These are phyloP conservation scores for Heliconius eleuchia DNA, from an alignment of 1,140 invertebrate genomes.

Conservation along the genomic window DNA sequence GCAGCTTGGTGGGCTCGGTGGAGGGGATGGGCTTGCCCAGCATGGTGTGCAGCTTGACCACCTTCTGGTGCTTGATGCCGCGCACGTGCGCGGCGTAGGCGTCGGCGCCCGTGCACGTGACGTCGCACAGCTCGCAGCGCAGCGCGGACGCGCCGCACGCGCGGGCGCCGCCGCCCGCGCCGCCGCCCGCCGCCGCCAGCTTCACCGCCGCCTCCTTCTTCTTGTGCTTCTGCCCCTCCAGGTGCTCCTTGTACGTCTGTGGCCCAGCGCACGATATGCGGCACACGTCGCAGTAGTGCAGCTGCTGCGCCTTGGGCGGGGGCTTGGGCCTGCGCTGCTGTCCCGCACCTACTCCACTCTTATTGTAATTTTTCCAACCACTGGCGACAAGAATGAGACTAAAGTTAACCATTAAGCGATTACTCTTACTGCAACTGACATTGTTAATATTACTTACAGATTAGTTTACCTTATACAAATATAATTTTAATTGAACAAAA, in stretches of 20 bases:
- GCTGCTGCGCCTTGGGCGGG: slow-evolving; percentile 93
- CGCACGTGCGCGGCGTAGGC: slow-evolving; percentile 98
- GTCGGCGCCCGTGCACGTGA: slow-evolving; percentile 98
- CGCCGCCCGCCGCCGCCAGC: slow-evolving; percentile 82
- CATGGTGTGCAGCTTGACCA: slow-evolving; percentile 96
- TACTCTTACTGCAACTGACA: not conserved
- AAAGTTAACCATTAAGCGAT: not conserved
- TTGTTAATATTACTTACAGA: not conserved
- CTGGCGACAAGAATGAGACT: slow-evolving; percentile 48
- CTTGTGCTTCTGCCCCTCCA: slow-evolving; percentile 99
- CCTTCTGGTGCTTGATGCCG: slow-evolving; percentile 91
- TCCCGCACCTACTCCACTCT: slow-evolving; percentile 84
- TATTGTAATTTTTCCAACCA: slow-evolving; percentile 89
- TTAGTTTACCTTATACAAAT: too few species aligned
- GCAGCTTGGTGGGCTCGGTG: slow-evolving; percentile 93
- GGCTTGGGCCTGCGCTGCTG: slow-evolving; percentile 88
- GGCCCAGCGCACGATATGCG: slow-evolving; percentile 98
- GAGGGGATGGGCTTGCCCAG: slow-evolving; percentile 98
- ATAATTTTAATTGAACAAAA: too few species aligned
- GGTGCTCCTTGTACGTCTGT: slow-evolving; percentile 97
- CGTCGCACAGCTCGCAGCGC: slow-evolving; percentile 96
- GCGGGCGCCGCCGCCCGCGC: slow-evolving; percentile 49
- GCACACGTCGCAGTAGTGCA: slow-evolving; percentile 98
- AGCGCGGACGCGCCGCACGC: slow-evolving; percentile 85
- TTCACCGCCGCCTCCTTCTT: slow-evolving; percentile 97